These are phyloP conservation scores for Hemitrygon akajei DNA, from an alignment of 2,797 vertebrate genomes.

Conservation along the genomic window DNA sequence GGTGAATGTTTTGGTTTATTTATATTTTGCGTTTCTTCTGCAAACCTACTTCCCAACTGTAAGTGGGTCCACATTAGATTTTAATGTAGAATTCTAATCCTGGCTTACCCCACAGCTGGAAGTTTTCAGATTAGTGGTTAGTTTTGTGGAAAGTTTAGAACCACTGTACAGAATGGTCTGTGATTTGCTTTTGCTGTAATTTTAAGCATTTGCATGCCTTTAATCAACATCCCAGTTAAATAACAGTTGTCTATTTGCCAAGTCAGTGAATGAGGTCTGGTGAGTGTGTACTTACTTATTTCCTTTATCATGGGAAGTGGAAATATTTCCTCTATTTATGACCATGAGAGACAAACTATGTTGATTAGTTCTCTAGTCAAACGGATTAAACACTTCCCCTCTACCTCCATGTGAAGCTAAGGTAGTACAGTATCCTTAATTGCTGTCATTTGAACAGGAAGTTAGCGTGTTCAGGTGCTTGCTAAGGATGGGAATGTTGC, in stretches of 20 bases:
- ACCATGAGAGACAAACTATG: background rate
- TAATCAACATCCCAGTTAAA: background rate
- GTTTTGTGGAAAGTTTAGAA: background rate
- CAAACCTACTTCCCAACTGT: background rate
- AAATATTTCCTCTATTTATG: background rate
- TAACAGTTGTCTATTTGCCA: background rate
- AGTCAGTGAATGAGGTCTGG: background rate
- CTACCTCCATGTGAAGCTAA: background rate
- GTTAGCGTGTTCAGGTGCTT: background rate
- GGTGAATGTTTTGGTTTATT: background rate
- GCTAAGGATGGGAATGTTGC: background rate
- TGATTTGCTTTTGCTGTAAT: background rate
- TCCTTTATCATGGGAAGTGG: background rate
- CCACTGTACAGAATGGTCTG: background rate
- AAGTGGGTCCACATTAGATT: background rate
- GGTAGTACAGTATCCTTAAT: background rate
- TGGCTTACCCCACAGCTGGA: background rate
- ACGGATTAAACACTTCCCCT: background rate
- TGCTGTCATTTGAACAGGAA: background rate
- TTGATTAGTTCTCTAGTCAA: background rate
- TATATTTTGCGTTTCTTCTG: background rate
- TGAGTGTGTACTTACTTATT: too few relatives aligned
- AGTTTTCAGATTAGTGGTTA: background rate
- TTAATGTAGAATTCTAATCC: background rate
- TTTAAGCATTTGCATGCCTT: background rate